A percentile compares a stretch with the other conserved stretches of the same genome.
phyloP scores from a whole-genome alignment of 2,113 vertebrate genomes.

The Myxocyprinus asiaticus region DNA sequence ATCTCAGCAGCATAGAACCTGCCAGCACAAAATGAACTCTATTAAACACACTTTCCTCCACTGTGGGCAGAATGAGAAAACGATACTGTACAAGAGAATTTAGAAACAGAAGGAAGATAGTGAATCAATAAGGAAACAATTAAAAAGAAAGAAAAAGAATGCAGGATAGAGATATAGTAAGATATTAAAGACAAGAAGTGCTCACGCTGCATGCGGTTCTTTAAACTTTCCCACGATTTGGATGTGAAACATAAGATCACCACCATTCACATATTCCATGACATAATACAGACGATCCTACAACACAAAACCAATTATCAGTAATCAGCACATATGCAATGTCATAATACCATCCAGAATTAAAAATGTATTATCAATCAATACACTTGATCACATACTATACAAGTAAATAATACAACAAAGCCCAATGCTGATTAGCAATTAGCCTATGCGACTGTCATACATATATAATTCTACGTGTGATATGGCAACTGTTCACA shows the following conservation, averaged over 20 bases:
- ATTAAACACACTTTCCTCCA: slow-evolving; percentile 16
- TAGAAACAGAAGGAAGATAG: neutral
- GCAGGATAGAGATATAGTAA: neutral
- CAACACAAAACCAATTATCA: slow-evolving; percentile 21
- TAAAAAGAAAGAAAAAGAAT: neutral
- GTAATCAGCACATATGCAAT: slow-evolving; percentile 9
- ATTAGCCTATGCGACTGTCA: neutral
- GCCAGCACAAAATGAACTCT: slow-evolving; percentile 3
- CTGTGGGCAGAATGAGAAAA: slow-evolving; percentile 37
- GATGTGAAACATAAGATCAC: slow-evolving; percentile 94
- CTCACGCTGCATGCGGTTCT: slow-evolving; percentile 90
- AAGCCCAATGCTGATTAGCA: slow-evolving; percentile 9
- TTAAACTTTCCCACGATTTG: slow-evolving; percentile 93
- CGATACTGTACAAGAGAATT: neutral
- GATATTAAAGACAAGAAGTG: slow-evolving; percentile 47
- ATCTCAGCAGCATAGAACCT: slow-evolving; percentile 90
- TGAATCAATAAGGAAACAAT: neutral
- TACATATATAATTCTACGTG: no score
- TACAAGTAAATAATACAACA: neutral
- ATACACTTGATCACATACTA: neutral
- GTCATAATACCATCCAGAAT: neutral
- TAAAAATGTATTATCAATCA: neutral
- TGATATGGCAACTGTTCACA: no score
- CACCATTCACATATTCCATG: slow-evolving; percentile 93
- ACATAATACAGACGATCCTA: slow-evolving; percentile 92